Evolutionary conservation across 53 echinoderm and acorn worm genomes (phyloP).

Genomic region (Stichopus horrens): DNA sequence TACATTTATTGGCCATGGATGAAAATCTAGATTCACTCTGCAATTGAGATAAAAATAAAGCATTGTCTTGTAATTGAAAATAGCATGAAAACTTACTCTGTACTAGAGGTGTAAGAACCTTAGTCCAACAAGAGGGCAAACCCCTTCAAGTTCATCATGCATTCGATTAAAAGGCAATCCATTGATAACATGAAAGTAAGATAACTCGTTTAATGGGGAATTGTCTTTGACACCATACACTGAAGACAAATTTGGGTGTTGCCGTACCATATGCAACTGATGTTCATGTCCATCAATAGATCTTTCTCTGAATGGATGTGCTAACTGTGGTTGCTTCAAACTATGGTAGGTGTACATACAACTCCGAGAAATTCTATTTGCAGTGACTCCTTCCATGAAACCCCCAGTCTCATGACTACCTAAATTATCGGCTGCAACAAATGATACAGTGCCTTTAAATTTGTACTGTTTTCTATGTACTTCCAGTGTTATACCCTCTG

Average conservation of each 20-base stretch:
- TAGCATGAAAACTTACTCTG: background rate
- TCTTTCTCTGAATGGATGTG: background rate
- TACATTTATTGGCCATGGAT: too few relatives aligned
- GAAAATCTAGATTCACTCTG: too few relatives aligned
- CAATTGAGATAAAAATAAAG: too few relatives aligned
- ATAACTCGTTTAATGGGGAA: too few relatives aligned
- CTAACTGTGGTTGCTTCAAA: constrained; percentile 31
- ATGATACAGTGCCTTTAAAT: too few relatives aligned
- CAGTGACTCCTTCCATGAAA: constrained; percentile 20
- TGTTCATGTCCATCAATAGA: constrained; percentile 9
- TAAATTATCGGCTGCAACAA: too few relatives aligned
- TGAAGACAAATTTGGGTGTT: too few relatives aligned
- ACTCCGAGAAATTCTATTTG: background rate
- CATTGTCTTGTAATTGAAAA: too few relatives aligned
- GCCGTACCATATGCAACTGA: background rate
- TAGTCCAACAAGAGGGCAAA: constrained; percentile 23
- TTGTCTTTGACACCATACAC: too few relatives aligned
- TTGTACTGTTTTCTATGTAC: background rate
- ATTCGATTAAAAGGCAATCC: constrained; percentile 19
- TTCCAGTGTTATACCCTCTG: background rate
- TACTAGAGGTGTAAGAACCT: background rate
- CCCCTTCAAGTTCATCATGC: background rate
- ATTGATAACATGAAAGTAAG: constrained; percentile 9
- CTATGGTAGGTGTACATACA: constrained; percentile 24
- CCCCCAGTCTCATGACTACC: too few relatives aligned